Conservation (phyloP, 2,113 vertebrate genomes). For the Gambusia holbrooki region DNA sequence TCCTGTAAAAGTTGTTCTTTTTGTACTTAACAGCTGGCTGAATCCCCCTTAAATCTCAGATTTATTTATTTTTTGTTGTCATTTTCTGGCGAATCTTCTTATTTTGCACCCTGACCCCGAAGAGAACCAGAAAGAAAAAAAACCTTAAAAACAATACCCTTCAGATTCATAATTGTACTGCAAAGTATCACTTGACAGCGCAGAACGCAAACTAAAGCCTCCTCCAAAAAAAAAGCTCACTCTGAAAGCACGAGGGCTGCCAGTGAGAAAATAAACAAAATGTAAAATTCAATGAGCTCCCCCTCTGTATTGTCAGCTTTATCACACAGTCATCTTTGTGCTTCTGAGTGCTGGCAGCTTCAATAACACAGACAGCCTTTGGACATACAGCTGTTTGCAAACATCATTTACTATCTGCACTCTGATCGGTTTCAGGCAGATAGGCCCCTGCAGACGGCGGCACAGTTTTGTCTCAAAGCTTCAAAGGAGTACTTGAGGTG, state of each 20-base stretch:
- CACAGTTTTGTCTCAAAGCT: slow-evolving; percentile 40
- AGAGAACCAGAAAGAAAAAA: neutral
- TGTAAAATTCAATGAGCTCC: slow-evolving; percentile 29
- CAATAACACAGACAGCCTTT: slow-evolving; percentile 36
- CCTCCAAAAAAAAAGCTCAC: neutral
- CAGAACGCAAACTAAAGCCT: slow-evolving; percentile 2
- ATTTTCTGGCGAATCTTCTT: no score
- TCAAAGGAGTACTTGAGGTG: slow-evolving; percentile 65
- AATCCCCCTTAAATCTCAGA: no score
- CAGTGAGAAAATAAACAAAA: slow-evolving; percentile 60
- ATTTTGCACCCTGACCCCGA: no score
- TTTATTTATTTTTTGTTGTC: no score
- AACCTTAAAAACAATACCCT: neutral
- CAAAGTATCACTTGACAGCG: slow-evolving; percentile 30
- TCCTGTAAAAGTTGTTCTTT: neutral
- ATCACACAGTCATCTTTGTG: slow-evolving; percentile 63
- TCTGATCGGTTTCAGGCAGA: slow-evolving; percentile 52
- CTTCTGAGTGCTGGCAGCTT: slow-evolving; percentile 43
- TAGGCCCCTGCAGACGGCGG: slow-evolving; percentile 34
- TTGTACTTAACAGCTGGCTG: neutral
- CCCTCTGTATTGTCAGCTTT: slow-evolving; percentile 58
- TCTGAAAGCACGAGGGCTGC: slow-evolving; percentile 44
- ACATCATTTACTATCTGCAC: slow-evolving; percentile 49
- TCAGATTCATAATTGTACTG: slow-evolving; percentile 13
- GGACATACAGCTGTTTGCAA: slow-evolving; percentile 48